These are phyloP conservation scores for Drosophila bunnanda DNA, from an alignment of 2,888 invertebrate species.

Conservation along the genomic window DNA sequence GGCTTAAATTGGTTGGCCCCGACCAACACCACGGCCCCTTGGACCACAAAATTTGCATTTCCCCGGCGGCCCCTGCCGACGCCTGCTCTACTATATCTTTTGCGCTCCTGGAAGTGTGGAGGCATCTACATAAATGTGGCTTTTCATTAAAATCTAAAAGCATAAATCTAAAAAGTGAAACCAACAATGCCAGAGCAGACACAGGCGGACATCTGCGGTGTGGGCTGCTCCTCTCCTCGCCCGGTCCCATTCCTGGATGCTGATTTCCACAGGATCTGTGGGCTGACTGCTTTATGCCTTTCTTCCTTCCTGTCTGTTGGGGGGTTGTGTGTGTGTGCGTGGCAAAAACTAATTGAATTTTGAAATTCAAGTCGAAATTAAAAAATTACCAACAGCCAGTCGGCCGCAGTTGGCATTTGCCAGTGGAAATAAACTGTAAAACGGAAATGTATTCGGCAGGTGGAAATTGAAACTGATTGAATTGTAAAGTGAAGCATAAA, in stretches of 20 bases:
- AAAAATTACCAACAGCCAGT: slow-evolving; percentile 67
- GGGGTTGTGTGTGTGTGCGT: slow-evolving; percentile 7
- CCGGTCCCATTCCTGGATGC: background rate
- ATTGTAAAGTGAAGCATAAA: slow-evolving; percentile 75
- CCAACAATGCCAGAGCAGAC: slow-evolving; percentile 52
- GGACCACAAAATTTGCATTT: slow-evolving; percentile 54
- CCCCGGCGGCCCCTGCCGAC: background rate
- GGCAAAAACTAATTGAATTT: slow-evolving; percentile 72
- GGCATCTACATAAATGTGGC: slow-evolving; percentile 61
- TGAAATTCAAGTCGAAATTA: slow-evolving; percentile 72
- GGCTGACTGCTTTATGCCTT: slow-evolving; percentile 41
- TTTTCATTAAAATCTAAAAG: slow-evolving; percentile 74
- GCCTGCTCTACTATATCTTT: slow-evolving; percentile 21
- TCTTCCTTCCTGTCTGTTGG: slow-evolving; percentile 22
- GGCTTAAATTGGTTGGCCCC: slow-evolving; percentile 55
- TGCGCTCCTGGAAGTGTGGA: slow-evolving; percentile 13
- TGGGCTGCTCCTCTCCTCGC: background rate
- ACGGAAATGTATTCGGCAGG: slow-evolving; percentile 78
- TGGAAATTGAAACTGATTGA: slow-evolving; percentile 79
- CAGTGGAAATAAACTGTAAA: slow-evolving; percentile 68
- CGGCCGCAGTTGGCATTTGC: slow-evolving; percentile 18
- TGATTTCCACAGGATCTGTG: slow-evolving; percentile 33
- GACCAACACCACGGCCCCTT: background rate
- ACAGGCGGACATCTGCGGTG: slow-evolving; percentile 46
- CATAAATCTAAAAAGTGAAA: slow-evolving; percentile 73